Base-by-base conservation (phyloP, 2,113 vertebrate species). In the Protomyctophum bolini region DNA sequence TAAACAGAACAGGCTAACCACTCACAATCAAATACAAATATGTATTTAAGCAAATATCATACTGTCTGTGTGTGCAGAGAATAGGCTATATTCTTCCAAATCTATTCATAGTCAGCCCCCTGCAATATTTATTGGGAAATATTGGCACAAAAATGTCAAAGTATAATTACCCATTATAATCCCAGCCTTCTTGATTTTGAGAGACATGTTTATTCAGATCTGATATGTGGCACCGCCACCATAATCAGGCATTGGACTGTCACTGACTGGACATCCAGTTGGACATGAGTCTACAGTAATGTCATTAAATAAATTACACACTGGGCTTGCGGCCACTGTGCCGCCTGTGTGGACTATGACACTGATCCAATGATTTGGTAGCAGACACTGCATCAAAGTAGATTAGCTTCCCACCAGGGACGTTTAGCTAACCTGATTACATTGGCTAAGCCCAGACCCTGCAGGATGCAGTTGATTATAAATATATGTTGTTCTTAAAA, bases 251-350 rank as follows among this genome's bases (percentile, higher is more conserved):
- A 12, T 50, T 51, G 58, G 60, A 73, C 74, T 58, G 77, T 67
- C 33, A 41, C 33, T 41, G 33, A 41, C 64, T 77, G 70, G 81
- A 77, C 6, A 55, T 65, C 57, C 72, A 83, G 74, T 71, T 73
- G 77, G 81, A 86, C 83, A 69, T 67, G 73, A 83, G 77, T 85
- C 71, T 69, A 80, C 65, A 6, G 33, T 57, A 1, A 7, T 67
- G 75, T 83, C 77, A 86, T 76, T 71, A 63, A 87, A 84, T 90
- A 63, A 87, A 84, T 90, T 82, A 87, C 9, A 55, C 67, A 69
- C 45, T 15, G 72, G 73, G 60, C 69, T 47, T 68, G 68, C 48
- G 72, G 56, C 4, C 12, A 60, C 69, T 52, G 62, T 68, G 28
- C 66, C 10, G 72, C 15, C 15, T 14, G 65, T 49, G 9, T 15